Base-by-base conservation (phyloP, 2,888 invertebrate genomes). In the Drosophila prolongata region DNA sequence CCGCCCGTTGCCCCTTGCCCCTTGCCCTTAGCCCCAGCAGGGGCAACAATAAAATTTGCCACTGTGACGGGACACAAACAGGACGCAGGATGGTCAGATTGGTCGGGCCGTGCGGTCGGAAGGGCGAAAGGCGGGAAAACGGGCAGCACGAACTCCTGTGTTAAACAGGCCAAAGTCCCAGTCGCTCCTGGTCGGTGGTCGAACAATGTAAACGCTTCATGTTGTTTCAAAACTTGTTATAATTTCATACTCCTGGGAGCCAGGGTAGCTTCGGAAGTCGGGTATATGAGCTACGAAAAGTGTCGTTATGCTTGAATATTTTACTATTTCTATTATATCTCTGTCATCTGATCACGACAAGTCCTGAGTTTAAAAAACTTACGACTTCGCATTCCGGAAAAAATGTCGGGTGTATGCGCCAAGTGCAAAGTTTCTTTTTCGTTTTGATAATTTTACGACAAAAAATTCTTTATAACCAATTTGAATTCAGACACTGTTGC, bases 221-320 rank as follows among this genome's bases (percentile, higher is more conserved):
- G 89, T 84, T 85, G 87, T 81, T 87, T 79, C 87, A 74, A 87
- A 89, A 85, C 79, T 87, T 89, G 85, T 85, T 85, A 89, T 87
- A 85, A 89, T 85, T 85, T 89, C 88, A 79, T 79, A 57, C 75
- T 67, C 46, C 10, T 4, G 10, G 27, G 16, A 40, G 35, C 16
- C 3, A 55, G 73, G 70, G 64, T 72, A 55, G 24, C 43, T 0
- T 8, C 8, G 6, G 4, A 8, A 1, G 11, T 11, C 19, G 62
- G 40, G 47, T 59, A 59, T 59, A 42, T 46, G 11, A 6, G 24
- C 10, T 24, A 10, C 35, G 2, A 24, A 24, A 24, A 24, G 24
- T 24, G 4, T 24, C 24, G 4, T 3, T 4, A 4, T 24, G 3
- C 24, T 24, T 24, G 24, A 24, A 24, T 24, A 24, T 4, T 24